Evolutionary conservation across 2,113 vertebrate genomes (phyloP), one percentile per base, ranked within the genome.

Genomic region (Cardinalis cardinalis): DNA sequence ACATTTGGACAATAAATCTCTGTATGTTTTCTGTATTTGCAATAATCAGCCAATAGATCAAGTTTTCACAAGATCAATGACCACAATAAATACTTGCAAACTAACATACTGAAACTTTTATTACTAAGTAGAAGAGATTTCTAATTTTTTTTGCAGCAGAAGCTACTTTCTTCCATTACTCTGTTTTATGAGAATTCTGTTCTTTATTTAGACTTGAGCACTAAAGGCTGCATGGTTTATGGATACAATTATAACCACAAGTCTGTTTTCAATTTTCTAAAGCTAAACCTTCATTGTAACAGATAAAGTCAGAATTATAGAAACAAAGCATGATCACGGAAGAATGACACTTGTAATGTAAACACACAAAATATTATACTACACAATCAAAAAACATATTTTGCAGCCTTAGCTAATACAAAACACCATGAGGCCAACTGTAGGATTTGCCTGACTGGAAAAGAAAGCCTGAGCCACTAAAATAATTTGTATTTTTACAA

Each of bases 171-270:
- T 88, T 89, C 88, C 53, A 76, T 79, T 78, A 75, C 52, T 43
- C 48, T 55, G 13, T 64, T 92, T 88, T 87, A 93, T 36, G 46
- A n/a, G 78, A 84, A 92, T 76, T 80, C 75, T 79, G 65, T 55
- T 88, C 87, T 41, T 87, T 91, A 79, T 52, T 94, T 73, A 93
- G 86, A 51, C 36, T 90, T 72, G 7, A 65, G 36, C 31, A 75
- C 15, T 52, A 69, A 63, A 77, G n/a, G 25, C 34, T 38, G 6
- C 19, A 18, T 20, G 44, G 28, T 79, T 88, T 84, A 89, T 79
- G 58, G 73, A 71, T 43, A 71, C 63, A 93, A 76, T 69, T 87
- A 69, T 59, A 86, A 87, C 84, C 4, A 1, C 28, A 86, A 44
- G 46, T 79, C 75, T 92, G 65, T 11, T 90, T 92, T 36, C 61